Evolutionary conservation across 2,113 vertebrate genomes (phyloP).

Genomic region (Illadopsis cleaveri): DNA sequence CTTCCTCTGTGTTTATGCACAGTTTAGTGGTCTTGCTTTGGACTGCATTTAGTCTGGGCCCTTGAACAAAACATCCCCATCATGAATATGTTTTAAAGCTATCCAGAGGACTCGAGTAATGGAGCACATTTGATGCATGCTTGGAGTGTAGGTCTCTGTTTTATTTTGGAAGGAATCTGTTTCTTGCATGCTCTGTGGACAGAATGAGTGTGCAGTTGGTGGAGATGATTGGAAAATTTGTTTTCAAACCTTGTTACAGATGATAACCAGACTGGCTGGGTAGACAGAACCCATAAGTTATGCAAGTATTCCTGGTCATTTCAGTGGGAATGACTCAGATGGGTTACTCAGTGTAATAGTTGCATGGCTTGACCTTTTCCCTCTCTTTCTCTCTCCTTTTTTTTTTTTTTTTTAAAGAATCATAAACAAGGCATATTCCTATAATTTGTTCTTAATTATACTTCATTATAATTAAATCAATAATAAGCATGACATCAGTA

Average conservation of each 20-base stretch:
- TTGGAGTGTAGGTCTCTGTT: neutral
- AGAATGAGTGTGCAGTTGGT: neutral
- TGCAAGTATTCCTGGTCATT: neutral
- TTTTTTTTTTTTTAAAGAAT: neutral
- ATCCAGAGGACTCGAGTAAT: neutral
- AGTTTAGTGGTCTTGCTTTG: neutral
- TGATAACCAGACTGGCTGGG: neutral
- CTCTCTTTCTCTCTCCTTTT: neutral
- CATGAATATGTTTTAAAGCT: neutral
- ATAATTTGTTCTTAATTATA: conserved; percentile 46
- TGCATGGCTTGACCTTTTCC: neutral
- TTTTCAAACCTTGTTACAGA: neutral
- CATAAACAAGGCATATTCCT: conserved; percentile 1
- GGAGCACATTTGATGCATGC: neutral
- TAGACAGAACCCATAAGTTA: neutral
- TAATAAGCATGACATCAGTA: neutral
- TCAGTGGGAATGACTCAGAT: neutral
- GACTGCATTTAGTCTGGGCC: neutral
- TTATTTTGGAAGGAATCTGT: rapidly evolving
- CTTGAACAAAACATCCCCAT: neutral
- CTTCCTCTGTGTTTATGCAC: neutral
- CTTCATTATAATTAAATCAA: neutral
- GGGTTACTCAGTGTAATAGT: neutral
- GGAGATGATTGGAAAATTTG: neutral
- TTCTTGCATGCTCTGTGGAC: neutral